Evolutionary conservation across 2,797 vertebrate genomes (phyloP).

Genomic region (Ctenosaura bakeri): DNA sequence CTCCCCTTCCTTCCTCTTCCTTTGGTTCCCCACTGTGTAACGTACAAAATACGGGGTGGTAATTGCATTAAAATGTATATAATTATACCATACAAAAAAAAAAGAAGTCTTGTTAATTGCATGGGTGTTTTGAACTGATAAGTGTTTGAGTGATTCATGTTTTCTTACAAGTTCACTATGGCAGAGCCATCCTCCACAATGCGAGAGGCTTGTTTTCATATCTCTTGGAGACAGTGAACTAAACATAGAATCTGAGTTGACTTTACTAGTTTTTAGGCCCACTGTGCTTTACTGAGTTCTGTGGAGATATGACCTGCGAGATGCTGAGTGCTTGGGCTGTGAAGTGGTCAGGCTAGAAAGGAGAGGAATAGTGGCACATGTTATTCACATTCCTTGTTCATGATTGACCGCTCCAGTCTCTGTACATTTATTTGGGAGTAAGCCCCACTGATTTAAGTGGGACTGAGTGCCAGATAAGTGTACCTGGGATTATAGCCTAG

Average conservation of each 20-base stretch:
- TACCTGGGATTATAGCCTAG: neutral
- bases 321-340: neutral
- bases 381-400: neutral
- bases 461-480: neutral
- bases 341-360: neutral
- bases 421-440: neutral
- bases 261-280: neutral
- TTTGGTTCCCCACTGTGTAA: conserved; percentile 76
- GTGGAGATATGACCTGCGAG: neutral
- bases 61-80: conserved; percentile 82
- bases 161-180: conserved; percentile 69
- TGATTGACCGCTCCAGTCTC: neutral
- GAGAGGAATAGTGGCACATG: neutral
- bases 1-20: conserved; percentile 51
- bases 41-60: conserved; percentile 77
- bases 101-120: conserved; percentile 76
- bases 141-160: conserved; percentile 71
- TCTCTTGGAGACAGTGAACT: conserved; percentile 8
- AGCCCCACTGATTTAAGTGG: neutral
- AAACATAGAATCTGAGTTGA: conserved; percentile 4
- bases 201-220: conserved; percentile 28
- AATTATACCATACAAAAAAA: conserved; percentile 77
- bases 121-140: conserved; percentile 80
- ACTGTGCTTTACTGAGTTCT: neutral
- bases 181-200: conserved; percentile 35